Evolutionary conservation across 64 coral and sea anemone species (phyloP).

Genomic region (Exaiptasia diaphana): DNA sequence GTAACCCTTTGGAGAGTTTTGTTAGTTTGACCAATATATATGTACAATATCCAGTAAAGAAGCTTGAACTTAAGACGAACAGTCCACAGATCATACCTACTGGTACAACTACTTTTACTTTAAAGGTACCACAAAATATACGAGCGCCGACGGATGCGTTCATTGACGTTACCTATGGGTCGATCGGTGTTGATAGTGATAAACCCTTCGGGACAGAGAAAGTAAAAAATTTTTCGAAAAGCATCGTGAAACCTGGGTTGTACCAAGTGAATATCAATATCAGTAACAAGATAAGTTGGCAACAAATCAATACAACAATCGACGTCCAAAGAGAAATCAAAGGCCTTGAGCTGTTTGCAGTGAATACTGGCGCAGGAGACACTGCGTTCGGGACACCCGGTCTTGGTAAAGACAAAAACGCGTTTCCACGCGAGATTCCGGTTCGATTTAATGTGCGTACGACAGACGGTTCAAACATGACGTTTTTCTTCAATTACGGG

Average conservation of each 20-base stretch:
- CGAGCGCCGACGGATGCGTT: conserved; percentile 65
- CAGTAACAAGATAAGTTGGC: conserved; percentile 28
- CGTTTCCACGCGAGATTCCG: conserved; percentile 42
- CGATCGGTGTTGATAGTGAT: neutral
- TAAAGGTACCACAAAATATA: neutral
- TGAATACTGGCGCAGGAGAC: conserved; percentile 39
- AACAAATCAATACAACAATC: neutral
- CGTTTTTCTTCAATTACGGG: conserved; percentile 42
- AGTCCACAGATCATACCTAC: conserved; percentile 60
- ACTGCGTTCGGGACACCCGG: conserved; percentile 37
- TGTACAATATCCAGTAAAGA: conserved; percentile 48
- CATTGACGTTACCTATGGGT: conserved; percentile 49
- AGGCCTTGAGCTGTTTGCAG: neutral
- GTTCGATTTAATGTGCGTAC: conserved; percentile 14
- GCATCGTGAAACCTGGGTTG: conserved; percentile 20
- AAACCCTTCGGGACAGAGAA: neutral
- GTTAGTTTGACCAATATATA: neutral
- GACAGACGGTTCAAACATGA: conserved; percentile 59
- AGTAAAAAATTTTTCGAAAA: neutral
- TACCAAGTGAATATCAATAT: conserved; percentile 34
- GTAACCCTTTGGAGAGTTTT: conserved; percentile 33
- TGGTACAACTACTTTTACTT: conserved; percentile 26
- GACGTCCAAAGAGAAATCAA: conserved; percentile 71
- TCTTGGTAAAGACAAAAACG: conserved; percentile 9
- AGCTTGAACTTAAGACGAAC: conserved; percentile 25